Base-by-base conservation (phyloP, 2,797 vertebrate species). In the Melanogrammus aeglefinus region DNA sequence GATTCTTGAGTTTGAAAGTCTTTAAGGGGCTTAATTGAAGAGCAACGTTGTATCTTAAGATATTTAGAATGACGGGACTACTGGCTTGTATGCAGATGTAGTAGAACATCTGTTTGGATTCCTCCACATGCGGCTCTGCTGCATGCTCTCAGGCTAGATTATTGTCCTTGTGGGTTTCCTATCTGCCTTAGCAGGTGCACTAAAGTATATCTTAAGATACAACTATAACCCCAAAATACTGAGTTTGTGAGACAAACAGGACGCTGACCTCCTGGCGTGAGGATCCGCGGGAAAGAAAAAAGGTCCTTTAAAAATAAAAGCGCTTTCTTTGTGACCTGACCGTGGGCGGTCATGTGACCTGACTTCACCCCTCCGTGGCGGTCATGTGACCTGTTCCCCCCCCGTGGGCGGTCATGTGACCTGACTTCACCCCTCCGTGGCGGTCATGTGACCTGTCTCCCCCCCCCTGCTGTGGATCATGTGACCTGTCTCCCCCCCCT, bases 51-150 rank as follows among this genome's bases (percentile, higher is more conserved):
- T 66, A 1, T 66, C 24, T 66, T 66, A 66, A 24, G 6, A 66
- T 24, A 24, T 27, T n/a, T 27, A 27, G 27, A 66, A 21, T 6
- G 0, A n/a, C n/a, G 4, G 7, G 51, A 57, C 6, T 57, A 57
- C 51, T n/a, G 51, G 51, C 51, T 57, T 7, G 51, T 57, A 7
- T 57, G 51, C 51, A 21, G 51, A n/a, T 57, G 5, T 57, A 5
- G 21, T 7, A 77, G 33, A 79, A 74, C 70, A 82, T 75, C 79
- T 72, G 74, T 77, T 81, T 21, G 21, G 75, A 84, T 74, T 76
- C 76, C 78, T 86, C 66, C 72, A 81, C 90, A 85, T 91, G 91
- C 90, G 70, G 73, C 63, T 81, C 12, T 74, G 47, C 12, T 74
- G 47, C 72, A 57, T 57, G 57, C 63, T 41, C 51, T 80, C 77